Conservation (phyloP, 2,797 vertebrate species). For the Melopsittacus undulatus region DNA sequence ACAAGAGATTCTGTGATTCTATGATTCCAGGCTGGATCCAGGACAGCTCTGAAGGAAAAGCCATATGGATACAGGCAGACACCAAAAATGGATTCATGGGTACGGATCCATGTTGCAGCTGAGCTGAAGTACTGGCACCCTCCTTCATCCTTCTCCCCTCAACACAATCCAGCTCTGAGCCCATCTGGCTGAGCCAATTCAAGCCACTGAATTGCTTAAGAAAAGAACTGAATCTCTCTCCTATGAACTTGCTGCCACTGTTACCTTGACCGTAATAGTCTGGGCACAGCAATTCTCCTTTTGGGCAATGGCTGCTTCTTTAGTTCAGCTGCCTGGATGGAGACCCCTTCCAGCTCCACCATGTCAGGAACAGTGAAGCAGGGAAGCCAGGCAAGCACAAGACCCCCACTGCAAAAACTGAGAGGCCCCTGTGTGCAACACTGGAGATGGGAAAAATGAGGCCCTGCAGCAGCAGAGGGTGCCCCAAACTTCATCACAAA, state of each 20-base stretch:
- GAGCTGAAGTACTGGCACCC: background rate
- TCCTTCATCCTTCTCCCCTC: background rate
- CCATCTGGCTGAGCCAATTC: background rate
- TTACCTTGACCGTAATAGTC: background rate
- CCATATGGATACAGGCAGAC: background rate
- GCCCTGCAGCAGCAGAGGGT: background rate
- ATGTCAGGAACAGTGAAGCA: background rate
- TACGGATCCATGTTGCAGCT: background rate
- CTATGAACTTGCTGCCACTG: background rate
- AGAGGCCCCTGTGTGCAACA: background rate
- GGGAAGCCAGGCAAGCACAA: background rate
- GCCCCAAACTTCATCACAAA: background rate
- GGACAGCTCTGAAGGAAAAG: background rate
- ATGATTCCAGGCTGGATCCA: background rate
- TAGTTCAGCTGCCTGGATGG: background rate
- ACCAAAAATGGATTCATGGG: background rate
- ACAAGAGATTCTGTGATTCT: background rate
- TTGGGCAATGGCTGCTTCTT: background rate
- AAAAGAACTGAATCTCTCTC: background rate
- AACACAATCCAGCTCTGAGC: background rate
- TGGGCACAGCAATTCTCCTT: background rate
- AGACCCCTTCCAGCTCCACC: background rate
- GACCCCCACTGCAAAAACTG: background rate
- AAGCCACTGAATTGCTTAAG: background rate
- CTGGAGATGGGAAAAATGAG: background rate